These are phyloP conservation scores for Glaucopsyche alexis DNA, from an alignment of 2,888 invertebrate genomes.

Conservation along the genomic window DNA sequence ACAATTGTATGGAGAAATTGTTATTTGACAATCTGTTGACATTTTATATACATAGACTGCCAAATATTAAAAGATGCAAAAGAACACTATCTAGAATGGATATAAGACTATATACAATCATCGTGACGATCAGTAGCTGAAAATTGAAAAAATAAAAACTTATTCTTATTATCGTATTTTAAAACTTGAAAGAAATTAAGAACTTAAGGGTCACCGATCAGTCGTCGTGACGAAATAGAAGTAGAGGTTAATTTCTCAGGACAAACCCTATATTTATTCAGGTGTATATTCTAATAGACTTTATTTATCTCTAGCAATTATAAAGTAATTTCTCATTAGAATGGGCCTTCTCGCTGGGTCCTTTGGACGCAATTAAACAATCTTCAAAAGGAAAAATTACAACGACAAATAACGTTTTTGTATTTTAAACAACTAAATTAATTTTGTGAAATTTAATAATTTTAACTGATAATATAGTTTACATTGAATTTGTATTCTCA, in stretches of 20 bases:
- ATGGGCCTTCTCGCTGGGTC: neutral
- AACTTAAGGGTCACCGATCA: too few species aligned
- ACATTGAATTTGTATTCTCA: neutral
- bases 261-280: neutral
- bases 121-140: too few species aligned
- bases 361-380: neutral
- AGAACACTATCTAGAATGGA: too few species aligned
- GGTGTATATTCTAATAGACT: constrained; percentile 6
- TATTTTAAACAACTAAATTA: neutral
- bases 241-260: neutral
- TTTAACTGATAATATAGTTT: neutral
- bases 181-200: too few species aligned
- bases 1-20: too few species aligned
- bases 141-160: too few species aligned
- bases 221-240: neutral
- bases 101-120: too few species aligned
- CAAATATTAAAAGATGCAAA: too few species aligned
- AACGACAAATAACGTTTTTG: neutral
- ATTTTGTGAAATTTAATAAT: neutral
- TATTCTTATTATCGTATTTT: too few species aligned
- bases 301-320: neutral
- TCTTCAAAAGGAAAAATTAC: constrained; percentile 10
- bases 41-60: too few species aligned
- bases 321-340: constrained; percentile 1
- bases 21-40: too few species aligned